These are phyloP conservation scores for Piscicola geometra DNA, from an alignment of 2,888 invertebrate species.

Conservation along the genomic window DNA sequence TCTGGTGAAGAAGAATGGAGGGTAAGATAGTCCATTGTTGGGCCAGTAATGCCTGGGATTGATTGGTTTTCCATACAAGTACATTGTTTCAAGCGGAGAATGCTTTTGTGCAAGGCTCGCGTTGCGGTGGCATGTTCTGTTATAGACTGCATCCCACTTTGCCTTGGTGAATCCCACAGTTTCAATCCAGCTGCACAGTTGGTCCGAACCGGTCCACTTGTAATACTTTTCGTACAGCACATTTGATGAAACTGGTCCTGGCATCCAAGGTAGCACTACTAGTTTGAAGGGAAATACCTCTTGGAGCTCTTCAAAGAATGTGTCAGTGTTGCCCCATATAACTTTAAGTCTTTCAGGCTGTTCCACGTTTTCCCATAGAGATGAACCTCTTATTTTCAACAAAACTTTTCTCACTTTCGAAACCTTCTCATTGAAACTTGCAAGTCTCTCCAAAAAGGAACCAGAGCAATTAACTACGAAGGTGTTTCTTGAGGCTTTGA, in stretches of 20 bases:
- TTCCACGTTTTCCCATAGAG: slow-evolving; percentile 31
- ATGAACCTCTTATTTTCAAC: slow-evolving; percentile 17
- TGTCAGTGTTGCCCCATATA: slow-evolving; percentile 42
- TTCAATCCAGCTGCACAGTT: slow-evolving; percentile 40
- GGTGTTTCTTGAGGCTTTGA: too few species aligned
- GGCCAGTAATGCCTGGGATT: slow-evolving; percentile 43
- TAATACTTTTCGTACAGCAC: slow-evolving; percentile 39
- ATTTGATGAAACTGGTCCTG: slow-evolving; percentile 35
- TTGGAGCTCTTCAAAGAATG: slow-evolving; percentile 37
- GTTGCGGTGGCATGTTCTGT: slow-evolving; percentile 37
- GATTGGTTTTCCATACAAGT: slow-evolving; percentile 43
- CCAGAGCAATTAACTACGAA: not conserved
- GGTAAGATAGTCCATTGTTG: slow-evolving; percentile 40
- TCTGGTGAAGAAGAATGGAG: slow-evolving; percentile 37
- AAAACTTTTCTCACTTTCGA: slow-evolving; percentile 31
- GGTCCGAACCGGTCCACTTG: slow-evolving; percentile 40
- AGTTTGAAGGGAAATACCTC: slow-evolving; percentile 35
- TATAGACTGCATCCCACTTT: slow-evolving; percentile 43
- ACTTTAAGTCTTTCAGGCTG: slow-evolving; percentile 30
- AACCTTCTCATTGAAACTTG: slow-evolving; percentile 15
- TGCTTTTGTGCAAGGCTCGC: not conserved
- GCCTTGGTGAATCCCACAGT: slow-evolving; percentile 42
- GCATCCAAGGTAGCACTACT: slow-evolving; percentile 37
- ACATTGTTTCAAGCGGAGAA: slow-evolving; percentile 39
- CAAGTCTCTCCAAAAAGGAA: not conserved